Evolutionary conservation across 92 coral and sea anemone genomes (phyloP).

Genomic region (Palythoa heliodiscus): DNA sequence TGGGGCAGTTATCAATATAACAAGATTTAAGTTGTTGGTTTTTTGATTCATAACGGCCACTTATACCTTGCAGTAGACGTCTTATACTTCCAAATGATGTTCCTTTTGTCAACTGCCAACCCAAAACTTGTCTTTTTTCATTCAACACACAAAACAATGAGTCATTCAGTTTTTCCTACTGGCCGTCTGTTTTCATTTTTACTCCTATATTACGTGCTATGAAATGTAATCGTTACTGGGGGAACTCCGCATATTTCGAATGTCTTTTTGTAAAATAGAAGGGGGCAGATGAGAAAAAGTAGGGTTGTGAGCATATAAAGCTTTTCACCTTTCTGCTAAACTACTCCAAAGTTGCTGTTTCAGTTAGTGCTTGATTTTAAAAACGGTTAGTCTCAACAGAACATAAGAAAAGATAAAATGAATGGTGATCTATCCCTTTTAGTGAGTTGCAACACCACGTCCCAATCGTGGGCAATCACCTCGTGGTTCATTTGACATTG

Average conservation of each 20-base stretch:
- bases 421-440: constrained; percentile 44
- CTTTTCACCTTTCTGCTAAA: constrained; percentile 40
- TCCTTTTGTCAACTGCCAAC: constrained; percentile 54
- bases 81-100: constrained; percentile 46
- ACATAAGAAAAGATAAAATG: constrained; percentile 39
- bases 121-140: constrained; percentile 54
- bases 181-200: constrained; percentile 16
- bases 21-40: neutral
- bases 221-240: constrained; percentile 49
- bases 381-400: constrained; percentile 45
- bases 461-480: constrained; percentile 51
- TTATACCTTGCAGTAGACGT: constrained; percentile 37
- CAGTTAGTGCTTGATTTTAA: constrained; percentile 24
- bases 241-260: constrained; percentile 29
- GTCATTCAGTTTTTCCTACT: constrained; percentile 45
- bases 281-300: constrained; percentile 20
- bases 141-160: constrained; percentile 56
- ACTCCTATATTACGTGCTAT: constrained; percentile 50
- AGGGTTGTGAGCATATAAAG: constrained; percentile 32
- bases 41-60: constrained; percentile 22
- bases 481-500: constrained; percentile 65
- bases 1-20: constrained; percentile 44
- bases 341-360: constrained; percentile 38
- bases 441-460: constrained; percentile 25
- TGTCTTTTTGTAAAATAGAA: constrained; percentile 36